Conservation (phyloP, 1,140 invertebrate species). For the Pentalonia nigronervosa region DNA sequence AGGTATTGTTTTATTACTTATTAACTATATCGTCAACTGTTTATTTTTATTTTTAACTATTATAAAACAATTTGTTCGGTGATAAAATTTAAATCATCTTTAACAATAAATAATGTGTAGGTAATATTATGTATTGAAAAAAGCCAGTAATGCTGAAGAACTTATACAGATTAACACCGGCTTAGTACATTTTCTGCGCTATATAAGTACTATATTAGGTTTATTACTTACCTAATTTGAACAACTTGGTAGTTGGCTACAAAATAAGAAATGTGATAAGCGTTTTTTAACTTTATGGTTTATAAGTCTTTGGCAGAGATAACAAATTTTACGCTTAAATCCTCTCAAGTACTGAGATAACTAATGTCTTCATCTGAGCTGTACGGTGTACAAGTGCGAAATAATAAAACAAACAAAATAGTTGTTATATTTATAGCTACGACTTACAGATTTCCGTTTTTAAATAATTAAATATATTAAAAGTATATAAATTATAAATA, state of each 20-base stretch:
- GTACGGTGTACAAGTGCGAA: not conserved
- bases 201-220: not conserved
- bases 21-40: not conserved
- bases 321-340: not conserved
- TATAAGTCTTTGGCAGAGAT: not conserved
- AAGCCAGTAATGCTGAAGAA: not conserved
- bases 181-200: not conserved
- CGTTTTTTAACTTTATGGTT: not conserved
- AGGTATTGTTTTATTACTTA: not conserved
- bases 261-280: not conserved
- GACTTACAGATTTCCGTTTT: not conserved
- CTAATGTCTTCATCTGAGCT: not conserved
- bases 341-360: not conserved
- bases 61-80: not conserved
- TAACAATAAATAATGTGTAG: not conserved
- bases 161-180: not conserved
- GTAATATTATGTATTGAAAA: not conserved
- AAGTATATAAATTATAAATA: not conserved
- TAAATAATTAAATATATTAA: not conserved
- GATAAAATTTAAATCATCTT: not conserved
- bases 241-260: not conserved
- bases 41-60: not conserved
- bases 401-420: not conserved
- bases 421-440: not conserved
- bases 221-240: not conserved